Conservation (phyloP, 2,113 vertebrate genomes). For the Suncus etruscus region DNA sequence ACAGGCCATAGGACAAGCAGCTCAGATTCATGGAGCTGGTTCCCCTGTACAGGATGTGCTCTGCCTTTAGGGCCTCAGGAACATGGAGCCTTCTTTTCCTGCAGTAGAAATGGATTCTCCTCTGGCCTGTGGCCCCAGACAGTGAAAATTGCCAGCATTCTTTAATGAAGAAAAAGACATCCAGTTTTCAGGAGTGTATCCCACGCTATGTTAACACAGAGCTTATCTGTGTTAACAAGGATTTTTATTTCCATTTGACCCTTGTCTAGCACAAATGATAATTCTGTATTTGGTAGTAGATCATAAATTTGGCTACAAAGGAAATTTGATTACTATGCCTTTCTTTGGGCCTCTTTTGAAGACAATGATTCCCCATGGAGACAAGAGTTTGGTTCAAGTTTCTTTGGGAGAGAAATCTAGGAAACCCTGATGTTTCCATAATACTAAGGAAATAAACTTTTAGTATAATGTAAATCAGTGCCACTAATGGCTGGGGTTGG, state of each 20-base stretch:
- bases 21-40: too few species aligned
- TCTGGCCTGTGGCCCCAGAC: too few species aligned
- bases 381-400: neutral
- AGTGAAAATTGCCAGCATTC: neutral
- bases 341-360: neutral
- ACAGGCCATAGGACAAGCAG: too few species aligned
- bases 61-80: neutral
- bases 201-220: neutral
- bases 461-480: too few species aligned
- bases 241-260: neutral
- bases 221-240: neutral
- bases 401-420: neutral
- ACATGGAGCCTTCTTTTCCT: neutral
- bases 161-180: neutral
- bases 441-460: too few species aligned
- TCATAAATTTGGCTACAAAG: neutral
- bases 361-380: neutral
- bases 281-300: neutral
- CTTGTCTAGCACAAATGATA: neutral
- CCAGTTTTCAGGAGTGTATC: neutral
- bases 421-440: neutral
- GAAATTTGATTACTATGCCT: neutral
- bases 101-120: neutral
- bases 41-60: too few species aligned
- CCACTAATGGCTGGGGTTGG: rapidly evolving